Conservation (phyloP, 2,113 vertebrate genomes). For the Brienomyrus brachyistius region DNA sequence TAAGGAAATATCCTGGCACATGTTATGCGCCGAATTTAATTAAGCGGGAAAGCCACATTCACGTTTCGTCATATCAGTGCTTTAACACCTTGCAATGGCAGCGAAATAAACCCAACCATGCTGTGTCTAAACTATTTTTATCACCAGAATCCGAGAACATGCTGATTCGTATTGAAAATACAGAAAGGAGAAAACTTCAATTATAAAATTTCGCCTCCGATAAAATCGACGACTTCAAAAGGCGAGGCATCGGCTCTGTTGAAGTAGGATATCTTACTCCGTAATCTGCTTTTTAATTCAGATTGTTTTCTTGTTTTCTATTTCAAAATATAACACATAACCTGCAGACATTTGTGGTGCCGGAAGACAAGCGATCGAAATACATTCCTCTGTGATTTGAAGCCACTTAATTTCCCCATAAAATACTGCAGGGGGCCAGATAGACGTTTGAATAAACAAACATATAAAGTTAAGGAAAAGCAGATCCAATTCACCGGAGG, state of each 20-base stretch:
- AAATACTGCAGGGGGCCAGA: neutral
- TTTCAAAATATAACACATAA: conserved; percentile 7
- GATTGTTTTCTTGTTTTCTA: neutral
- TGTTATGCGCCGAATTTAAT: neutral
- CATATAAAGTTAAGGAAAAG: neutral
- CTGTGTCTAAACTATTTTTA: neutral
- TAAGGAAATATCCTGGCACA: neutral
- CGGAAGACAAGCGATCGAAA: neutral
- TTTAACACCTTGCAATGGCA: neutral
- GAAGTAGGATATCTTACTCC: neutral
- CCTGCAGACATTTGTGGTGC: neutral
- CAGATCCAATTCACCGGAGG: neutral
- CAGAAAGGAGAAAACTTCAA: neutral
- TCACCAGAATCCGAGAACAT: neutral
- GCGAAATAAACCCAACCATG: neutral
- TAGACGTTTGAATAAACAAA: neutral
- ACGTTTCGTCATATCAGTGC: neutral
- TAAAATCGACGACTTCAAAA: neutral
- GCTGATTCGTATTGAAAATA: neutral
- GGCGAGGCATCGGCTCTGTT: neutral
- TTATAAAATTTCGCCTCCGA: neutral
- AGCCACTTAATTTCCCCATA: neutral
- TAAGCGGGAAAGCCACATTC: neutral
- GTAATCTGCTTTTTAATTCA: neutral
- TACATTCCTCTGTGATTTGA: neutral